Conservation (phyloP, 35 echinoderm and acorn worm genomes). For the Heliocidaris erythrogramma region DNA sequence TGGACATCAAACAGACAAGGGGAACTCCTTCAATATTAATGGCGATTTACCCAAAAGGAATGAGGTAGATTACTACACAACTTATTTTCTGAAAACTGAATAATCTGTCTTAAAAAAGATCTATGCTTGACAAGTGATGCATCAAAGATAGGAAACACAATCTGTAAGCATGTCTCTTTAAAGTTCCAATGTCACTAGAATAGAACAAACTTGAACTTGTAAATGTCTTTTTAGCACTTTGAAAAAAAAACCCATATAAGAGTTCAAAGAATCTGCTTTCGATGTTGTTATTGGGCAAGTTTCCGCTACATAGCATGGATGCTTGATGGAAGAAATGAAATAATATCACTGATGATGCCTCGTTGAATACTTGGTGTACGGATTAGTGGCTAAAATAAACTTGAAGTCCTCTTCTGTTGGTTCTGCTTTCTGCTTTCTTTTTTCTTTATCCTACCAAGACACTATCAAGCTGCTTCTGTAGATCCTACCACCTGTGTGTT, state of each 20-base stretch:
- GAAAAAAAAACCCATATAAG: background rate
- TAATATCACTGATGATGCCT: background rate
- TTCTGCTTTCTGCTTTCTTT: background rate
- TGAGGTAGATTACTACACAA: background rate
- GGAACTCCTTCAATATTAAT: background rate
- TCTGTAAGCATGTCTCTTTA: background rate
- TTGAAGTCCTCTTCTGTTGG: background rate
- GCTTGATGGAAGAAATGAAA: background rate
- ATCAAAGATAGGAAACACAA: background rate
- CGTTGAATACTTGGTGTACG: background rate
- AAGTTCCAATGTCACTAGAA: background rate
- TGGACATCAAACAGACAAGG: background rate
- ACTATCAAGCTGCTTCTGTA: background rate
- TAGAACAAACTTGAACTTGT: background rate
- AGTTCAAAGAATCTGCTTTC: background rate
- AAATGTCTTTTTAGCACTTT: background rate
- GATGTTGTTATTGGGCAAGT: background rate
- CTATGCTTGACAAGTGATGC: background rate
- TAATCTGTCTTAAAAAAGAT: background rate
- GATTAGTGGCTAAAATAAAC: background rate
- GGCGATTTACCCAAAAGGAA: background rate
- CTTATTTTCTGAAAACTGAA: background rate
- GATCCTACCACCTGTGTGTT: conserved; percentile 41
- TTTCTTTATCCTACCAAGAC: background rate
- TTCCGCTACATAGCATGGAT: background rate